phyloP scores from a whole-genome alignment of 2,797 vertebrate species.

The Sylvilagus floridanus region DNA sequence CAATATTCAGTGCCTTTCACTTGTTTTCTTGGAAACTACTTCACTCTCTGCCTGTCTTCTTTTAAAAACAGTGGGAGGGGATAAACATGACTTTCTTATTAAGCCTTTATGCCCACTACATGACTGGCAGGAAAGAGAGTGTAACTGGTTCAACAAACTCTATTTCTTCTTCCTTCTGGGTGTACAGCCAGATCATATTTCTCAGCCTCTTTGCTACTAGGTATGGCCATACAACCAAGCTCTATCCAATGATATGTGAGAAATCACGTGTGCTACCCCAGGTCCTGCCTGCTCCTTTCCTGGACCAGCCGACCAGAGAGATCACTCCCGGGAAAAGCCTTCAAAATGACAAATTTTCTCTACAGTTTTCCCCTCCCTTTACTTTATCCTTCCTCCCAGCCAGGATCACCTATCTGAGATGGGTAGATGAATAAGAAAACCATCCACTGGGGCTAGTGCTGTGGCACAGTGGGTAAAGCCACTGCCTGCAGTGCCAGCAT shows the following conservation, averaged over 20 bases:
- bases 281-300: background rate
- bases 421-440: no score
- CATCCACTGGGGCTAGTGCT: background rate
- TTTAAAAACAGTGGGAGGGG: background rate
- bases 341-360: background rate
- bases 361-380: background rate
- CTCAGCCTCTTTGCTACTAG: background rate
- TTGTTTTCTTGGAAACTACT: slow-evolving; percentile 19
- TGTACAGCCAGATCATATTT: background rate
- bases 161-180: slow-evolving; percentile 3
- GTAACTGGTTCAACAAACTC: background rate
- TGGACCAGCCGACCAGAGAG: background rate
- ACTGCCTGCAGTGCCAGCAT: no score
- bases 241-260: slow-evolving; percentile 48
- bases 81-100: background rate
- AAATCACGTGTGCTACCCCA: background rate
- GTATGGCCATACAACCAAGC: background rate
- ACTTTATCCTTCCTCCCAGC: background rate
- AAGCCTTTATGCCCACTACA: background rate
- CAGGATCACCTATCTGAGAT: background rate
- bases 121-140: background rate
- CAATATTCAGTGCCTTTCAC: background rate
- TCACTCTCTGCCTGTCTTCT: background rate
- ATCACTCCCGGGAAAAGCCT: background rate
- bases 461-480: no score